These are phyloP conservation scores for Cosmopolites sordidus DNA, from an alignment of 2,888 invertebrate species.

Conservation along the genomic window DNA sequence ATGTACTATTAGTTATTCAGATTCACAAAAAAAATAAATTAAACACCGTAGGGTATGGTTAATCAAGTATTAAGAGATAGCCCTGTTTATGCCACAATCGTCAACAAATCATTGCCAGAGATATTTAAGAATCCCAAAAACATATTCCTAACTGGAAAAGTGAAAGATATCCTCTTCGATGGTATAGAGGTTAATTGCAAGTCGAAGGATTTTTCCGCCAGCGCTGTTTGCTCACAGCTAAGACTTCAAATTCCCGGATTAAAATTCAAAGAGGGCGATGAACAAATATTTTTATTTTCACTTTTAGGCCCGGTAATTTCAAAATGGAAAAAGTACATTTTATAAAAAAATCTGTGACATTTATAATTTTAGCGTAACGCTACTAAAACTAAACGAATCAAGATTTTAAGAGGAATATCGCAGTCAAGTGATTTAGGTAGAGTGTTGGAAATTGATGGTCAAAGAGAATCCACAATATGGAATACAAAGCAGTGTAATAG, in stretches of 20 bases:
- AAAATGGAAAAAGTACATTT: background rate
- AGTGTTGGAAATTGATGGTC: constrained; percentile 65
- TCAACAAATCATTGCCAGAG: constrained; percentile 64
- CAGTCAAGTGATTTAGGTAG: constrained; percentile 70
- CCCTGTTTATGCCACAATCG: constrained; percentile 62
- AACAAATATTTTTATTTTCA: constrained; percentile 67
- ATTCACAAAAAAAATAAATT: background rate
- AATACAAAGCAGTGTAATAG: constrained; percentile 65
- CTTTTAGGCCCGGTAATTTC: constrained; percentile 66
- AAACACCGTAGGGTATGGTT: constrained; percentile 51
- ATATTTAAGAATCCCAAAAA: constrained; percentile 63
- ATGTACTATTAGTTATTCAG: no score
- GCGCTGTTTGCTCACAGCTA: constrained; percentile 66
- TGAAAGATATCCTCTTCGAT: constrained; percentile 68
- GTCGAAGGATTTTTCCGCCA: constrained; percentile 68
- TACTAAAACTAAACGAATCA: constrained; percentile 61
- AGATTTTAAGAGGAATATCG: constrained; percentile 70
- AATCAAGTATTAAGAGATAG: constrained; percentile 57
- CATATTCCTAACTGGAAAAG: constrained; percentile 61
- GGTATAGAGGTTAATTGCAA: constrained; percentile 70
- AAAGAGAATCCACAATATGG: constrained; percentile 61
- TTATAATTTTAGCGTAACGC: constrained; percentile 62
- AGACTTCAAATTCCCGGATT: constrained; percentile 60
- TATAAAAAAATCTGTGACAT: background rate
- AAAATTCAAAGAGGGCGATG: constrained; percentile 50